These are phyloP conservation scores for Odocoileus hemionus DNA, from an alignment of 2,113 vertebrate genomes.

Conservation along the genomic window DNA sequence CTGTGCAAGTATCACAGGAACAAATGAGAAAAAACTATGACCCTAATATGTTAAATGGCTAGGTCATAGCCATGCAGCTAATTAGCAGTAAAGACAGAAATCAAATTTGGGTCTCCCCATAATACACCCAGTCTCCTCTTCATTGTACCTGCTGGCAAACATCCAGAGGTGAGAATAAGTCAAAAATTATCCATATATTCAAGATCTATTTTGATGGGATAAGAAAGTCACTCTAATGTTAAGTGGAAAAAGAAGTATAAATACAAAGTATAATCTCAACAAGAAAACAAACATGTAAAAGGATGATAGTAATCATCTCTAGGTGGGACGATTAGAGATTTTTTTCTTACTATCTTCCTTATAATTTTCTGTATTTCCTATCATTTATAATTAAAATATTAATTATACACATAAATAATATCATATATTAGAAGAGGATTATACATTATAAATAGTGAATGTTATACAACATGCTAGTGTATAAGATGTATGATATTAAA, in stretches of 20 bases:
- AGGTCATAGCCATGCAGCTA: not conserved
- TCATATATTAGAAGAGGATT: not conserved
- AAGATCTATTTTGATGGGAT: not conserved
- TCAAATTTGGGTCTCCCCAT: not conserved
- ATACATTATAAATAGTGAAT: not conserved
- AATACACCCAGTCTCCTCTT: not conserved
- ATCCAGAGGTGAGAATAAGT: not conserved
- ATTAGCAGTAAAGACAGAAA: constrained; percentile 15
- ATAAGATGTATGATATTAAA: not conserved
- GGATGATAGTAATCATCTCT: not conserved
- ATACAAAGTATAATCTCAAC: not conserved
- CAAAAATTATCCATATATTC: not conserved
- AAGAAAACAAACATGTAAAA: not conserved
- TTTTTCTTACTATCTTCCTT: not conserved
- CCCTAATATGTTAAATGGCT: not conserved
- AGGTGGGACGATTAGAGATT: not conserved
- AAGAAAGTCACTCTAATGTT: not conserved
- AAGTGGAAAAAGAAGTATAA: not conserved
- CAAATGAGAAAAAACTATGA: constrained; percentile 29
- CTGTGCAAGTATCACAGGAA: not conserved
- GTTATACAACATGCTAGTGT: not conserved
- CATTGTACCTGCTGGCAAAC: not conserved
- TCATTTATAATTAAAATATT: not conserved
- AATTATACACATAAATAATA: not conserved
- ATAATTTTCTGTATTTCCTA: not conserved